Evolutionary conservation across 2,113 vertebrate species (phyloP).

Genomic region (Amphiprion percula): DNA sequence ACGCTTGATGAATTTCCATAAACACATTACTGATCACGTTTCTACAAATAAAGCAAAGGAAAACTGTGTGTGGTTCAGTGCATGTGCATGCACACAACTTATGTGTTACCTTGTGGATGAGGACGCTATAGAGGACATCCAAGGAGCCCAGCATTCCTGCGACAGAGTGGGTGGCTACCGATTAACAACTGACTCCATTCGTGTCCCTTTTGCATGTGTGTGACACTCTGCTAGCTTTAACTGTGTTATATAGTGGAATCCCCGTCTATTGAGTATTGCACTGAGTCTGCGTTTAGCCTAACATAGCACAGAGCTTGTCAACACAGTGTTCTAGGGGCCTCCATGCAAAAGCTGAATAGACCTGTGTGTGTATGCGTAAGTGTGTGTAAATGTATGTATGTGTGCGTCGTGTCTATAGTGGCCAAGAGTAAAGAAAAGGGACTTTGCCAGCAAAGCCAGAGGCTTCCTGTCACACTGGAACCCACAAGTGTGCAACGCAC

Average conservation of each 20-base stretch:
- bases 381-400: conserved; percentile 10
- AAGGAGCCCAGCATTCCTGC: conserved; percentile 83
- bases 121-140: conserved; percentile 81
- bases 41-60: background rate
- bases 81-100: background rate
- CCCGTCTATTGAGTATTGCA: conserved; percentile 72
- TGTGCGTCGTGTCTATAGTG: conserved; percentile 39
- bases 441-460: conserved; percentile 82
- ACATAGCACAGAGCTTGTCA: conserved; percentile 58
- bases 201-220: conserved; percentile 41
- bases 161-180: conserved; percentile 50
- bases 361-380: conserved; percentile 2
- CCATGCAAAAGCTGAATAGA: conserved; percentile 73
- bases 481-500: conserved; percentile 27
- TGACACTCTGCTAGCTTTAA: background rate
- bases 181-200: conserved; percentile 57
- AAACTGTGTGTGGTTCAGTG: background rate
- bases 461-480: conserved; percentile 68
- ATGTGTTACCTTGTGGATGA: conserved; percentile 82
- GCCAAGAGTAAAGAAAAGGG: conserved; percentile 68
- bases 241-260: conserved; percentile 72
- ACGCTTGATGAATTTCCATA: too few species aligned
- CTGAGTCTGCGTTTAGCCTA: conserved; percentile 75
- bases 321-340: conserved; percentile 81
- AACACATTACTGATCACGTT: too few species aligned